Percentiles rank a stretch among this genome's conserved stretches.
Conservation (phyloP, 2,888 invertebrate genomes). For the Amphipoea lucens region DNA sequence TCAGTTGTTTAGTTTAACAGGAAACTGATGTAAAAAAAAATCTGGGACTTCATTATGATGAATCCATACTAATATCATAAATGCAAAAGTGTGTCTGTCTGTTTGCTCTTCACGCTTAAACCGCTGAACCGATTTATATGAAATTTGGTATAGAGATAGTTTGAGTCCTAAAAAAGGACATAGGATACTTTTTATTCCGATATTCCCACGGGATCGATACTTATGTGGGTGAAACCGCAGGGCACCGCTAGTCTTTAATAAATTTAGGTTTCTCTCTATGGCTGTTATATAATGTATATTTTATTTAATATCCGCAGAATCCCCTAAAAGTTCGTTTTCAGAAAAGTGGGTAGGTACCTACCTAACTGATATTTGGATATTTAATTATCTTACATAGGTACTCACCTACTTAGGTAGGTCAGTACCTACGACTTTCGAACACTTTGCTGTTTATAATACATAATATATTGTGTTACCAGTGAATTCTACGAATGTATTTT, state of each 20-base stretch:
- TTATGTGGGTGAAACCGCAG: too few species aligned
- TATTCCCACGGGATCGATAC: too few species aligned
- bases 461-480: conserved; percentile 1
- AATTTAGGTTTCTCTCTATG: neutral
- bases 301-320: neutral
- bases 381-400: too few species aligned
- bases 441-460: neutral
- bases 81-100: too few species aligned
- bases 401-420: neutral
- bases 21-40: neutral
- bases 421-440: neutral
- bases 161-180: too few species aligned
- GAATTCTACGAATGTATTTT: conserved; percentile 26
- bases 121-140: too few species aligned
- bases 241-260: neutral
- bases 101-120: too few species aligned
- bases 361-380: neutral
- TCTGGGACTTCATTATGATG: neutral
- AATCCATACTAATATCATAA: too few species aligned
- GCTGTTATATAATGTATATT: neutral
- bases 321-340: neutral
- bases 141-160: too few species aligned
- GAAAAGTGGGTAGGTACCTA: neutral
- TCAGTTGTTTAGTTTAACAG: conserved; percentile 16
- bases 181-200: too few species aligned